phyloP scores from a whole-genome alignment of 2,113 vertebrate genomes.

The Sylvietta virens region DNA sequence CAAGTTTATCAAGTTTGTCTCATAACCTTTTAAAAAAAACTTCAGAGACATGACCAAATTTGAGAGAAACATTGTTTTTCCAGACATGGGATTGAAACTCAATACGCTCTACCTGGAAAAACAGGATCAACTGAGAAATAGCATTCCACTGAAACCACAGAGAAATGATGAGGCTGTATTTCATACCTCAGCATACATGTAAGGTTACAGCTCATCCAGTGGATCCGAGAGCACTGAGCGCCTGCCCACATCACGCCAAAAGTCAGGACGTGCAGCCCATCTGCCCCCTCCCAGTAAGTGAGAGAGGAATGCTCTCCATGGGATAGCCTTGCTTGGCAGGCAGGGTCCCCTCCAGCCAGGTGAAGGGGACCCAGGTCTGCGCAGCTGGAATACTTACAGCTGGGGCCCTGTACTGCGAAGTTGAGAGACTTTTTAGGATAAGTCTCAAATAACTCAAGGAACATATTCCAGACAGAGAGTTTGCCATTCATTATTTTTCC shows the following conservation, averaged over 20 bases:
- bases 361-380: neutral
- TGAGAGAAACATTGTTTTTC: slow-evolving; percentile 32
- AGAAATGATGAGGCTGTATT: slow-evolving; percentile 12
- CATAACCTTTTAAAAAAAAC: neutral
- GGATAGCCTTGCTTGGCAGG: neutral
- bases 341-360: neutral
- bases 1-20: slow-evolving; percentile 11
- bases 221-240: neutral
- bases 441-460: neutral
- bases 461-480: neutral
- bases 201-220: neutral
- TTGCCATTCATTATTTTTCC: neutral
- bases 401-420: neutral
- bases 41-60: neutral
- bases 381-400: neutral
- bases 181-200: neutral
- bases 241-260: neutral
- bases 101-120: slow-evolving; percentile 36
- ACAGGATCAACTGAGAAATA: neutral
- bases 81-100: slow-evolving; percentile 35
- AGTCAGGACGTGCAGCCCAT: neutral
- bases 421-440: neutral
- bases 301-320: neutral
- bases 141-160: slow-evolving; percentile 25
- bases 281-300: neutral